These are phyloP conservation scores for Pteronura brasiliensis DNA, from an alignment of 2,113 vertebrate species.

Conservation along the genomic window DNA sequence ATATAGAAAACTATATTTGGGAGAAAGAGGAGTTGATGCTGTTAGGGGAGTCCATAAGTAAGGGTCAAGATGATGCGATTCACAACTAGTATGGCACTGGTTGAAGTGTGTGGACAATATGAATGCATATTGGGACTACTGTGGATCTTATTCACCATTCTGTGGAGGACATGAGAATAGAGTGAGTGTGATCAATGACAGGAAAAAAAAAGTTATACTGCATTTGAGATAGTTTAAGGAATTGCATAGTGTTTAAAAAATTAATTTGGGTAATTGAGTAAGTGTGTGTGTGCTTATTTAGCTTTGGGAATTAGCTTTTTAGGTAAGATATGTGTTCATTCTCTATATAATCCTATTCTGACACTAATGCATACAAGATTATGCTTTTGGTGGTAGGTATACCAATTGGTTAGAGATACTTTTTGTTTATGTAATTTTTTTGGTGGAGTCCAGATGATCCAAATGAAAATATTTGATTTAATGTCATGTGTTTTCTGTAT, in stretches of 20 bases:
- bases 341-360: background rate
- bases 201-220: background rate
- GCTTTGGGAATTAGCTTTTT: background rate
- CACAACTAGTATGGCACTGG: background rate
- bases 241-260: background rate
- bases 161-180: background rate
- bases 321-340: background rate
- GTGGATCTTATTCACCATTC: background rate
- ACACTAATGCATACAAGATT: background rate
- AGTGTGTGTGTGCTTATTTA: background rate
- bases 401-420: background rate
- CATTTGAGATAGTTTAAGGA: background rate
- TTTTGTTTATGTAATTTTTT: background rate
- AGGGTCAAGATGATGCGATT: background rate
- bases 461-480: background rate
- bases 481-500: background rate
- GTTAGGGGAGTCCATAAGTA: background rate
- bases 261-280: background rate
- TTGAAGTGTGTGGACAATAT: background rate
- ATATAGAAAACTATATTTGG: background rate
- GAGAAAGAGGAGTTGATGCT: background rate
- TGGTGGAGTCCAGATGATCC: background rate
- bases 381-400: background rate
- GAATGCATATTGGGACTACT: background rate
- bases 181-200: background rate